Conservation (phyloP, 2,797 vertebrate genomes). For the Benthosema pterotum region DNA sequence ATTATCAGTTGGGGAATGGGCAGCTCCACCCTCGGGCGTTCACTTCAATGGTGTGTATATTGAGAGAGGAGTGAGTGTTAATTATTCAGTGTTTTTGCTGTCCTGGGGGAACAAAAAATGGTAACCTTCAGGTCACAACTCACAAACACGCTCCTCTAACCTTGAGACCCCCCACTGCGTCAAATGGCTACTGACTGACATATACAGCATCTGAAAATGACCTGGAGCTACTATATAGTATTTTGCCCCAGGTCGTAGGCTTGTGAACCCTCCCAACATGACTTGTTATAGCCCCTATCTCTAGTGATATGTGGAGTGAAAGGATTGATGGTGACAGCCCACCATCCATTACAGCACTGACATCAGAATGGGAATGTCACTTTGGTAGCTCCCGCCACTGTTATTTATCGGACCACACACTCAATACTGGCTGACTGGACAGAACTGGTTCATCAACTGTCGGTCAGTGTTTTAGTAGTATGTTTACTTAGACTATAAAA, state of each 20-base stretch:
- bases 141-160: too few species aligned
- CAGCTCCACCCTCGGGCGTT: too few species aligned
- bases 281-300: constrained; percentile 32
- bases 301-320: constrained; percentile 57
- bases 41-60: too few species aligned
- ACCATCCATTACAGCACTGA: constrained; percentile 57
- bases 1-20: too few species aligned
- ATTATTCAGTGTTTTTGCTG: too few species aligned
- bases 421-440: constrained; percentile 28
- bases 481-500: too few species aligned
- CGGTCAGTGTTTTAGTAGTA: background rate
- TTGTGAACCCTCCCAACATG: constrained; percentile 11
- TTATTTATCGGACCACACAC: constrained; percentile 49
- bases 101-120: too few species aligned
- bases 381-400: constrained; percentile 54
- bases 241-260: constrained; percentile 3
- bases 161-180: too few species aligned
- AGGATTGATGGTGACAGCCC: constrained; percentile 65
- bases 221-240: background rate
- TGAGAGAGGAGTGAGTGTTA: too few species aligned
- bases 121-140: too few species aligned
- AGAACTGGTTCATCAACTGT: constrained; percentile 6
- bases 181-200: too few species aligned
- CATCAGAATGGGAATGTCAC: constrained; percentile 45
- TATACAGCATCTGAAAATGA: background rate